Evolutionary conservation across 2,888 invertebrate species (phyloP), one percentile per base, ranked within the genome.

Genomic region (Parthenolecanium corni): DNA sequence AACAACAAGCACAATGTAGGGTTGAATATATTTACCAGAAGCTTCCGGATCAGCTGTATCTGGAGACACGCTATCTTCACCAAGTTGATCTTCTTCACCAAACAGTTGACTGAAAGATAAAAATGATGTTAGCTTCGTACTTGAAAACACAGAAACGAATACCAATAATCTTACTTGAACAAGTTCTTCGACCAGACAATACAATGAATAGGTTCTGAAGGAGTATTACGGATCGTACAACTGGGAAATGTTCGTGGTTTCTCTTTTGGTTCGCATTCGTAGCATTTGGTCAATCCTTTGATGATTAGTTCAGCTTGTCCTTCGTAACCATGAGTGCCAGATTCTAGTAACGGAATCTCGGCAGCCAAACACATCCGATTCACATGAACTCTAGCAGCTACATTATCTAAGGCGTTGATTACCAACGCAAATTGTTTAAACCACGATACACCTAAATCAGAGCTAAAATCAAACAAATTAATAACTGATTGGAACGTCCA

Each of bases 181-280:
- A 98, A 80, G 78, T 96, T 95, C 74, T 99, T 99, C 0, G 95
- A 90, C 98, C 98, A 99, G 20, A 98, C 96, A 68, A 98, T 94
- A 74, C 98, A 99, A 75, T 99, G 98, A 69, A 98, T 95, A 0
- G 93, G 93, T 74, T 98, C 97, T 0, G 95, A 96, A 0, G 98
- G 98, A 0, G 98, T 99, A 73, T 99, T 99, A 46, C 98, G 80
- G 68, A 99, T 99, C 1, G 98, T 99, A 73, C 98, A 99, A 0
- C 96, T 95, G 0, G 98, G 97, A 76, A 84, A 99, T 5, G 89
- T 85, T 73, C 93, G 95, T 71, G 92, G 91, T 18, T 86, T 80
- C 6, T 89, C 84, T 74, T 93, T 93, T 0, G 92, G 91, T 61
- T 85, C 84, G 73, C 98, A 99, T 74, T 99, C 98, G 70, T 96